Percentiles rank a stretch among this genome's conserved stretches.
Conservation (phyloP, 2,888 invertebrate genomes). For the Sphaerophoria rueppellii region DNA sequence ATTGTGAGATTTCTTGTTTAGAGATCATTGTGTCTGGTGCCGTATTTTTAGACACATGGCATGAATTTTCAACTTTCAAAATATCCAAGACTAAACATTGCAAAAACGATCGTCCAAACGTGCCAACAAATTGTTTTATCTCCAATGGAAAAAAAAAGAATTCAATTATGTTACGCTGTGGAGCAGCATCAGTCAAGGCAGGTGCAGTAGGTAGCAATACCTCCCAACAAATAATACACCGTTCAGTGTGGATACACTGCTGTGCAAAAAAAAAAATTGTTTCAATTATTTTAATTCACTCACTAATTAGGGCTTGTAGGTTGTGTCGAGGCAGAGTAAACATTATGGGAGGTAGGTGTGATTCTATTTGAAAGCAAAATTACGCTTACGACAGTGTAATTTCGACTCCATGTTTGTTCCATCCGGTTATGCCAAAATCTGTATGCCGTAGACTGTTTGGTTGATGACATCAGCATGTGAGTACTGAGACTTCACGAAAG, state of each 20-base stretch:
- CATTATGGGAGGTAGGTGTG: no score
- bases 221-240: constrained; percentile 33
- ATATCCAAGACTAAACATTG: constrained; percentile 50
- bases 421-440: no score
- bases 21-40: constrained; percentile 60
- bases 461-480: no score
- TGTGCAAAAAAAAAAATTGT: neutral
- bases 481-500: no score
- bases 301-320: neutral
- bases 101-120: constrained; percentile 50
- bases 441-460: no score
- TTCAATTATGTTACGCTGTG: constrained; percentile 5
- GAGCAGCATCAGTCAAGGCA: constrained; percentile 35
- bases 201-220: constrained; percentile 57
- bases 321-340: no score
- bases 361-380: no score
- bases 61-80: constrained; percentile 54
- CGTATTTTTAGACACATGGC: constrained; percentile 66
- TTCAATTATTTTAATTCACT: neutral
- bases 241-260: neutral
- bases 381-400: no score
- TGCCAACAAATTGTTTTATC: constrained; percentile 72
- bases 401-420: no score
- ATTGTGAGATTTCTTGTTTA: constrained; percentile 55
- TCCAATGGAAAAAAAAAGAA: constrained; percentile 24